Percentiles rank a stretch among this genome's conserved stretches.
phyloP scores from a whole-genome alignment of 2,888 invertebrate species.

The Platycheirus albimanus region DNA sequence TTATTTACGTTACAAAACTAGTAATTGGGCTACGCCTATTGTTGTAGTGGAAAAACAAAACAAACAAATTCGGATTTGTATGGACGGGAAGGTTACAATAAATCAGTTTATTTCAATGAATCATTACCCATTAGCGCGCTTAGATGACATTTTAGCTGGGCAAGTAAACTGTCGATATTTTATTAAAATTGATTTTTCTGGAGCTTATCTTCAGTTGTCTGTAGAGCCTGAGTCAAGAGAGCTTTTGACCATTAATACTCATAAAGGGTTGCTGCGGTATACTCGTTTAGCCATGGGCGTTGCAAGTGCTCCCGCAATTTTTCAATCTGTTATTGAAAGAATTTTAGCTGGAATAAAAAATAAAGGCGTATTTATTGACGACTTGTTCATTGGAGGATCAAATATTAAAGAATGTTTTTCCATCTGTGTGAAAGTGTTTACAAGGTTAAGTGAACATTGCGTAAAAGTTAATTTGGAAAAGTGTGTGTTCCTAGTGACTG shows the following conservation, averaged over 20 bases:
- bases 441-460: constrained; percentile 26
- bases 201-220: neutral
- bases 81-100: neutral
- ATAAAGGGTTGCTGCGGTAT: neutral
- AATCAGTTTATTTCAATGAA: neutral
- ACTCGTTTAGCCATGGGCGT: neutral
- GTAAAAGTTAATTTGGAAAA: constrained; percentile 38
- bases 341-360: neutral
- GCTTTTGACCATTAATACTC: neutral
- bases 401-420: neutral
- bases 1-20: too few relatives aligned
- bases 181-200: neutral
- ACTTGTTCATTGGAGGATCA: constrained; percentile 29
- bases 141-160: neutral
- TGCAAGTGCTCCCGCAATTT: neutral
- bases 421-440: constrained; percentile 8
- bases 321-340: neutral
- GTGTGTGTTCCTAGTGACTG: constrained; percentile 21
- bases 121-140: neutral
- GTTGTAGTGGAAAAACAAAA: neutral
- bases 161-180: neutral
- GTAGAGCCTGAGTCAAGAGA: neutral
- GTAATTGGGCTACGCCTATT: neutral
- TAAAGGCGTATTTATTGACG: constrained; percentile 7
- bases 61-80: neutral